Conservation (phyloP, 2,113 vertebrate species). For the Melospiza melodia region DNA sequence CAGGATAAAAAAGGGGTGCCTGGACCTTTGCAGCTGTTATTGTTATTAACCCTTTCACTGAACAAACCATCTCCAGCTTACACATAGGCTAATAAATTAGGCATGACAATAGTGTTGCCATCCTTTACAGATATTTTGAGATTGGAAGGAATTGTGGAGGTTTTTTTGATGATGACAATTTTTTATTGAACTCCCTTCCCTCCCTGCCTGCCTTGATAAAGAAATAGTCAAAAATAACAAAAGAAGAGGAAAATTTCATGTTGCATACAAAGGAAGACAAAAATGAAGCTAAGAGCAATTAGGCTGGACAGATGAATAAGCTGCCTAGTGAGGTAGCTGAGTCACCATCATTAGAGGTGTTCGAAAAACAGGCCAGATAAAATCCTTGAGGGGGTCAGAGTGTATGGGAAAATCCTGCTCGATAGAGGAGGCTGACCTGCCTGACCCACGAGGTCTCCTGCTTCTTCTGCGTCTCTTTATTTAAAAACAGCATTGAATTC, state of each 20-base stretch:
- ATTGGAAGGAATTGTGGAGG: not conserved
- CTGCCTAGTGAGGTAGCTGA: constrained; percentile 66
- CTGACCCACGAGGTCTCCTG: constrained; percentile 63
- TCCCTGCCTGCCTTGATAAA: not conserved
- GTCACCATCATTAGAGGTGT: constrained; percentile 73
- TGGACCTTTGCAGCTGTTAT: not conserved
- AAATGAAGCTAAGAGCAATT: constrained; percentile 64
- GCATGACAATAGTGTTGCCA: not conserved
- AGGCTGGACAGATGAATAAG: constrained; percentile 62
- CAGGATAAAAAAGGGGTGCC: not conserved
- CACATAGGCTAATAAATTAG: not conserved
- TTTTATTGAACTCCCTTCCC: fast-evolving
- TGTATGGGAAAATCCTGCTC: constrained; percentile 72
- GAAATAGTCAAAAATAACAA: not conserved
- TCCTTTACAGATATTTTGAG: not conserved
- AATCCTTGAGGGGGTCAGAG: constrained; percentile 72
- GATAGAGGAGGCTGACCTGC: constrained; percentile 62
- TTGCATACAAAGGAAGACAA: constrained; percentile 39
- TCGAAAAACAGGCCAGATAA: constrained; percentile 63
- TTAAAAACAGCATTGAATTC: constrained; percentile 63
- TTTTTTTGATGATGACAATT: not conserved
- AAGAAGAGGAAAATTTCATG: not conserved
- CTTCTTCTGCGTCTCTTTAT: constrained; percentile 53
- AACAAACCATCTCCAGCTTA: not conserved
- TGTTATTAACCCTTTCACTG: not conserved